These are phyloP conservation scores for Axis porcinus DNA, from an alignment of 2,113 vertebrate species.

Conservation along the genomic window DNA sequence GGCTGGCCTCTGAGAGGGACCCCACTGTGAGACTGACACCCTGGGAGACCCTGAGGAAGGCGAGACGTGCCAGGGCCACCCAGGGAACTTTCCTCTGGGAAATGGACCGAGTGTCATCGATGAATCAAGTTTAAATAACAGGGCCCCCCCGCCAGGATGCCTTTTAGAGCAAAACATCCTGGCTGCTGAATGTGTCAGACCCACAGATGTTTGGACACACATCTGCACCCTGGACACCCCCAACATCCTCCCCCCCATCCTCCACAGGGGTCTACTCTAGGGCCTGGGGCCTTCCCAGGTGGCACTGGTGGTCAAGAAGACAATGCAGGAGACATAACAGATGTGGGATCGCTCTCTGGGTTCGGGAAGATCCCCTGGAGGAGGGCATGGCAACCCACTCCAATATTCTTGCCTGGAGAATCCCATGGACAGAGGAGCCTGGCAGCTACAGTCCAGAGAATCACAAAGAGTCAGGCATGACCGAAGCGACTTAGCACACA, in stretches of 20 bases:
- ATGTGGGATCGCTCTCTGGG: not conserved
- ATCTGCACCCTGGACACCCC: not conserved
- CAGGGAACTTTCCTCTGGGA: not conserved
- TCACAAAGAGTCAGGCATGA: not conserved
- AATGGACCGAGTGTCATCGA: accelerated
- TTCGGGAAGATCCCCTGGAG: not conserved
- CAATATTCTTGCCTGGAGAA: not conserved
- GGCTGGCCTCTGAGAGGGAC: not conserved
- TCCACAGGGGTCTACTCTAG: not conserved
- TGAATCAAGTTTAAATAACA: not conserved
- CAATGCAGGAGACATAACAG: not conserved
- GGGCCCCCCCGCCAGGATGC: accelerated
- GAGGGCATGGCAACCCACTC: not conserved
- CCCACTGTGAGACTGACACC: too few relatives aligned
- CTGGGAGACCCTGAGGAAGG: not conserved
- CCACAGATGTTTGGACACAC: accelerated
- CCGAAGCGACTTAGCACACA: not conserved
- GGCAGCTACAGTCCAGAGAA: not conserved
- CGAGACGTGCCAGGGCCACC: too few relatives aligned
- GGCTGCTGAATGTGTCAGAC: too few relatives aligned
- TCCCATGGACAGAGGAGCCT: not conserved
- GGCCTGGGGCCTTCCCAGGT: not conserved
- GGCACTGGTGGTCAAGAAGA: not conserved
- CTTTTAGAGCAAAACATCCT: accelerated
- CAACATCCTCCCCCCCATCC: not conserved